Percentiles rank a stretch among this genome's conserved stretches.
Conservation (phyloP, 2,113 vertebrate species). For the Heliornis fulica region DNA sequence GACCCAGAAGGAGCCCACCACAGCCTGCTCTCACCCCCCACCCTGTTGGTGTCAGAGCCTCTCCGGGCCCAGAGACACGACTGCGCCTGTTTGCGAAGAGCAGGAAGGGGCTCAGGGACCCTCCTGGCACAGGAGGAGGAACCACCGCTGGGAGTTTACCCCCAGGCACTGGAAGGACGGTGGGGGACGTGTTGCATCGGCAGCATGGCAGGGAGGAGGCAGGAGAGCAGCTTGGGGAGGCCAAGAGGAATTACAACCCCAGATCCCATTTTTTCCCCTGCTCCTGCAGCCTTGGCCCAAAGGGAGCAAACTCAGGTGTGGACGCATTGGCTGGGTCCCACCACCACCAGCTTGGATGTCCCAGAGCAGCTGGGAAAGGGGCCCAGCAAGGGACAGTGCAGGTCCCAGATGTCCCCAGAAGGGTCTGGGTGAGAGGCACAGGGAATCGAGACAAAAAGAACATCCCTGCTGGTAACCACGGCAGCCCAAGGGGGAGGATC, state of each 20-base stretch:
- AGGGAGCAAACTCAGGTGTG: neutral
- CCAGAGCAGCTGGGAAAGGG: neutral
- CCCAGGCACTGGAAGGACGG: accelerated
- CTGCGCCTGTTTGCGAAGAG: neutral
- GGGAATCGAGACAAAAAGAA: neutral
- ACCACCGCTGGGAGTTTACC: neutral
- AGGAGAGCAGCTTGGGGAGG: neutral
- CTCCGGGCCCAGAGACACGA: neutral
- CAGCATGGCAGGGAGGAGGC: neutral
- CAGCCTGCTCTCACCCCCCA: neutral
- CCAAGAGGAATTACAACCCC: accelerated
- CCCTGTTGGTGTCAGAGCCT: constrained; percentile 49
- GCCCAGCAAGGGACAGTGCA: neutral
- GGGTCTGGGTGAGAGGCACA: neutral
- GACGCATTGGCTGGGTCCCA: neutral
- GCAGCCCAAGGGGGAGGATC: neutral
- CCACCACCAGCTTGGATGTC: neutral
- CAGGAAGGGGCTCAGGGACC: neutral
- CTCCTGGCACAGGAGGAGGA: neutral
- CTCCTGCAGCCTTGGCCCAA: neutral
- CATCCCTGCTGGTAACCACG: neutral
- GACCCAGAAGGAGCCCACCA: neutral
- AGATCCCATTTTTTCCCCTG: neutral
- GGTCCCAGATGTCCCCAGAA: neutral
- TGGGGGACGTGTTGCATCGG: neutral